Evolutionary conservation across 2,113 vertebrate species (phyloP).

Genomic region (Brienomyrus longianalis): DNA sequence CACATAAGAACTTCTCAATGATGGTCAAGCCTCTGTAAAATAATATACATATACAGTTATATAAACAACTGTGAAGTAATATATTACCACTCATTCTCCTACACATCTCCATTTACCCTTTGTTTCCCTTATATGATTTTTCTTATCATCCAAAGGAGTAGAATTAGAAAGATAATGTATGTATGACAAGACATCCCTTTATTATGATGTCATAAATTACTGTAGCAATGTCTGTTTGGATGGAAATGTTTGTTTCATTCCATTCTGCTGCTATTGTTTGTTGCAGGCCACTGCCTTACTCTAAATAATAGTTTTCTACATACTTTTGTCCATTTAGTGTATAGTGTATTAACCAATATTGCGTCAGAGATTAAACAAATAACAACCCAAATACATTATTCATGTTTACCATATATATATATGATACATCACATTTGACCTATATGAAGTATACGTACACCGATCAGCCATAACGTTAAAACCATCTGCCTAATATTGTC

Average conservation of each 20-base stretch:
- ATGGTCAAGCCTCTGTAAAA: no score
- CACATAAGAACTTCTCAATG: neutral
- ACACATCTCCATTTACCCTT: neutral
- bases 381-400: neutral
- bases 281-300: neutral
- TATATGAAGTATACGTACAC: neutral
- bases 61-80: no score
- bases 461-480: neutral
- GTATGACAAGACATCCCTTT: neutral
- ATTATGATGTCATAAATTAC: neutral
- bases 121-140: neutral
- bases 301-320: neutral
- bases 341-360: no score
- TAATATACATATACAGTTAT: no score
- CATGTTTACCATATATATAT: neutral
- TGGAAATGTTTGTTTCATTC: neutral
- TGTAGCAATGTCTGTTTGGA: neutral
- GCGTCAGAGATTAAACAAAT: neutral
- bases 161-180: neutral
- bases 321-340: neutral
- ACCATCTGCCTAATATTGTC: neutral
- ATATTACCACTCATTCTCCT: no score
- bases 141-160: neutral
- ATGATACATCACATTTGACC: neutral
- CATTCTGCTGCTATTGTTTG: neutral